These are phyloP conservation scores for Atrina japonica DNA, from an alignment of 2,888 invertebrate genomes.

Conservation along the genomic window DNA sequence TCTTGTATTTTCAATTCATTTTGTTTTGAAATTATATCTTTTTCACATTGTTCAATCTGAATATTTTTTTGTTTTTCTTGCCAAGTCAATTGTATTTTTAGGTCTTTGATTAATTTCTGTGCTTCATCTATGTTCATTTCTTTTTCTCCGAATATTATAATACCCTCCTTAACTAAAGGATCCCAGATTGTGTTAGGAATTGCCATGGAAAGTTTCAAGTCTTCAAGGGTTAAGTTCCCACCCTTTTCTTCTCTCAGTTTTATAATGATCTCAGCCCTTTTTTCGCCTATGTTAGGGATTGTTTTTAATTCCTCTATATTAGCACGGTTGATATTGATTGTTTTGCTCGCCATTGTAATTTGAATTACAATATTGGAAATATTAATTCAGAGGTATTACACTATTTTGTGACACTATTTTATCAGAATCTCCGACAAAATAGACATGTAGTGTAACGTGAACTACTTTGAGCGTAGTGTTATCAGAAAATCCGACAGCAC, in stretches of 20 bases:
- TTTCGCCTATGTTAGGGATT: background rate
- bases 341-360: background rate
- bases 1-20: background rate
- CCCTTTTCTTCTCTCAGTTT: slow-evolving; percentile 10
- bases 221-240: background rate
- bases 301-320: no score
- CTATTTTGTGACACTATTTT: background rate
- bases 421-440: no score
- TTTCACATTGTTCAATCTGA: background rate
- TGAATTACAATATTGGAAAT: background rate
- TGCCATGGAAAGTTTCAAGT: background rate
- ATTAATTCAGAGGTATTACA: background rate
- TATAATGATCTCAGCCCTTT: background rate
- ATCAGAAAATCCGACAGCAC: slow-evolving; percentile 16
- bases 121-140: background rate
- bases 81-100: background rate
- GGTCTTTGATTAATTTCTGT: background rate
- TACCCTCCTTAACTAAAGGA: background rate
- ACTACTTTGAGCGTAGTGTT: no score
- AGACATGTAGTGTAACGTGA: background rate
- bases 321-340: no score
- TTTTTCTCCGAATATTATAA: background rate
- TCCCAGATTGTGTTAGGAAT: slow-evolving; percentile 10
- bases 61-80: background rate
- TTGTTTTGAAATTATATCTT: background rate